phyloP scores from a whole-genome alignment of 2,888 invertebrate genomes.

The Apodemia mormo region DNA sequence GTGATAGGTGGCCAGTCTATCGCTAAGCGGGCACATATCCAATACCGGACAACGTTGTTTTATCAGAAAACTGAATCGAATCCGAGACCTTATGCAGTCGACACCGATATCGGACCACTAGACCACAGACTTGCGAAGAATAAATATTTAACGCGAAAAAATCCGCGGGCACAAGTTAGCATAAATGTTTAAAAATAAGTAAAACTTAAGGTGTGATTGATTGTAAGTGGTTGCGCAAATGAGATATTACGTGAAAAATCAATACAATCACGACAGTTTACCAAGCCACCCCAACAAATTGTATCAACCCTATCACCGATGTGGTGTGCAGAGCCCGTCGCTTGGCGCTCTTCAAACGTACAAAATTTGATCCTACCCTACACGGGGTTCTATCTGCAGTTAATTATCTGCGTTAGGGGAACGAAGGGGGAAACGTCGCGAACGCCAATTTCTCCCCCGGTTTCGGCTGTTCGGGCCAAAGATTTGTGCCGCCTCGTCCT shows the following conservation, averaged over 20 bases:
- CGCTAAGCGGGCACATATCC: too few species aligned
- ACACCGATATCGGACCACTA: too few species aligned
- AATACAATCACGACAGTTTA: slow-evolving; percentile 76
- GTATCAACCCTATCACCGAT: slow-evolving; percentile 64
- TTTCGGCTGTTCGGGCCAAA: slow-evolving; percentile 46
- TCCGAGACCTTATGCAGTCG: too few species aligned
- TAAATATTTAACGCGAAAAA: too few species aligned
- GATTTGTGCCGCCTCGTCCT: slow-evolving; percentile 54
- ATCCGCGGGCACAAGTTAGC: too few species aligned
- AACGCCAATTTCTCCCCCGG: slow-evolving; percentile 64
- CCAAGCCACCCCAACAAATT: slow-evolving; percentile 72
- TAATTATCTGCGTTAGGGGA: slow-evolving; percentile 75
- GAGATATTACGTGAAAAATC: slow-evolving; percentile 68
- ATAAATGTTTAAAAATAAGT: neutral
- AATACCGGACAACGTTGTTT: too few species aligned
- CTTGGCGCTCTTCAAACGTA: slow-evolving; percentile 69
- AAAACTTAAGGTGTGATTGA: slow-evolving; percentile 17
- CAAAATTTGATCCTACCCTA: slow-evolving; percentile 71
- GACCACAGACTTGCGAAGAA: too few species aligned
- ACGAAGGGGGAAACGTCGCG: slow-evolving; percentile 61
- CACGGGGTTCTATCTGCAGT: slow-evolving; percentile 73
- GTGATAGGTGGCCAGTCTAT: too few species aligned
- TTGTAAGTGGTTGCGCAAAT: slow-evolving; percentile 36
- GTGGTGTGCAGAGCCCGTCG: slow-evolving; percentile 51
- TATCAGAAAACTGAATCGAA: too few species aligned